Percentiles rank a stretch among this genome's conserved stretches.
These are phyloP conservation scores for Trematocara marginatum DNA, from an alignment of 2,113 vertebrate genomes.

Conservation along the genomic window DNA sequence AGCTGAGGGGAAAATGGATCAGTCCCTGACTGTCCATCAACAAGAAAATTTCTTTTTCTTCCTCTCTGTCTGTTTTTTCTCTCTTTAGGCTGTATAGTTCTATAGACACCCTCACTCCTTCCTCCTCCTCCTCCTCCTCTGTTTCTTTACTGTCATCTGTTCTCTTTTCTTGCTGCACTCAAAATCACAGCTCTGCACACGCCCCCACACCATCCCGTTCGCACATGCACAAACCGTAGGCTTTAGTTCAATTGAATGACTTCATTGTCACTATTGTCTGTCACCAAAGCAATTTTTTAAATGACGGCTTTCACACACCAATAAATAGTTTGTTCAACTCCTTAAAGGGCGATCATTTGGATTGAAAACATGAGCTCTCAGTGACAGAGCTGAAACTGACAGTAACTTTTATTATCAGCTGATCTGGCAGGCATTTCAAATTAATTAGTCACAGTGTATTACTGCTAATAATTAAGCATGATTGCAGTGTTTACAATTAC, in stretches of 20 bases:
- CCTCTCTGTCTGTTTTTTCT: neutral
- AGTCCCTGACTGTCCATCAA: constrained; percentile 48
- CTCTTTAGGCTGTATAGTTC: neutral
- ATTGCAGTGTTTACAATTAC: neutral
- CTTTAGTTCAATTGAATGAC: constrained; percentile 35
- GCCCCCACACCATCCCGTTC: constrained; percentile 15
- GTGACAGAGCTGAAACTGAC: neutral
- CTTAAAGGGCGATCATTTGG: neutral
- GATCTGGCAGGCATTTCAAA: neutral
- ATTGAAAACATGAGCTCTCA: neutral
- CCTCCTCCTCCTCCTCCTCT: neutral
- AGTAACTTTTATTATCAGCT: neutral
- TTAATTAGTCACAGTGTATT: neutral
- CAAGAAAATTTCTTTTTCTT: constrained; percentile 14
- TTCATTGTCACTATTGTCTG: constrained; percentile 55
- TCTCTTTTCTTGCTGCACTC: neutral
- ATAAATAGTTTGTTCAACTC: neutral
- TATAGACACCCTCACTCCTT: neutral
- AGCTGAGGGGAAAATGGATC: constrained; percentile 48
- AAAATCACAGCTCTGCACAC: constrained; percentile 20
- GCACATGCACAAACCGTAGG: constrained; percentile 20
- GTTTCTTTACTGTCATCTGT: neutral
- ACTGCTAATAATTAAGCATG: neutral
- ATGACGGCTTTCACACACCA: constrained; percentile 34
- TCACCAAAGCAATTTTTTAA: constrained; percentile 18